These are phyloP conservation scores for Poecilia gillii DNA, from an alignment of 2,797 vertebrate species.

Conservation along the genomic window DNA sequence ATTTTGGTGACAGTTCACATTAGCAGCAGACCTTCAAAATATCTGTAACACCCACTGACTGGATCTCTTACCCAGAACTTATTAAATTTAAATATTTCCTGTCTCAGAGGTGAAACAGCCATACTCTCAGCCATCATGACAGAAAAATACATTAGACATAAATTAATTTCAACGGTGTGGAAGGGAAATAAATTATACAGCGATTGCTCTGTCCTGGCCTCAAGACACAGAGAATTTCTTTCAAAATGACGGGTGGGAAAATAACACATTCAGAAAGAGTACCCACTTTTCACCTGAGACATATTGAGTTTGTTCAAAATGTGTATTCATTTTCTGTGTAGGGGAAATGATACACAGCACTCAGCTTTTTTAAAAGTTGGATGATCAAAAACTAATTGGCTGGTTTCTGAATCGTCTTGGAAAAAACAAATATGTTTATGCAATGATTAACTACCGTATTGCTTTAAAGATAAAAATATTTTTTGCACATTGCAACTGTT, in stretches of 20 bases:
- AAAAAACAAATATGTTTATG: background rate
- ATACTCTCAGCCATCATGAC: slow-evolving; percentile 18
- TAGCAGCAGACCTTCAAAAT: slow-evolving; percentile 3
- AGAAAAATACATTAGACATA: slow-evolving; percentile 25
- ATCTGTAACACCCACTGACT: slow-evolving; percentile 19
- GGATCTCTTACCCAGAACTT: slow-evolving; percentile 3
- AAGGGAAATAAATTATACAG: slow-evolving; percentile 29
- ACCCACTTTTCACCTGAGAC: slow-evolving; percentile 27
- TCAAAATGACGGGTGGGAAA: slow-evolving; percentile 24
- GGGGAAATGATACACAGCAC: slow-evolving; percentile 13
- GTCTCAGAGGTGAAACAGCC: slow-evolving; percentile 21
- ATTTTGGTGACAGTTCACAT: slow-evolving; percentile 7
- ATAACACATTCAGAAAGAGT: slow-evolving; percentile 19
- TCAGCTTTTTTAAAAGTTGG: background rate
- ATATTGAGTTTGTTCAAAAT: slow-evolving; percentile 2
- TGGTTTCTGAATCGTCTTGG: background rate
- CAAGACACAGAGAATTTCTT: slow-evolving; percentile 22
- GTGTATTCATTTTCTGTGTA: background rate
- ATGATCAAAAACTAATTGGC: background rate
- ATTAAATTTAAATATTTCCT: slow-evolving; percentile 36
- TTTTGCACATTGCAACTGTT: background rate
- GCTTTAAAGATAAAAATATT: slow-evolving; percentile 6
- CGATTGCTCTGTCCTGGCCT: slow-evolving; percentile 16
- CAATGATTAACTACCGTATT: background rate
- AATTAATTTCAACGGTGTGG: slow-evolving; percentile 28